Base-by-base conservation (phyloP, 2,113 vertebrate genomes). In the Todiramphus saurophagus region DNA sequence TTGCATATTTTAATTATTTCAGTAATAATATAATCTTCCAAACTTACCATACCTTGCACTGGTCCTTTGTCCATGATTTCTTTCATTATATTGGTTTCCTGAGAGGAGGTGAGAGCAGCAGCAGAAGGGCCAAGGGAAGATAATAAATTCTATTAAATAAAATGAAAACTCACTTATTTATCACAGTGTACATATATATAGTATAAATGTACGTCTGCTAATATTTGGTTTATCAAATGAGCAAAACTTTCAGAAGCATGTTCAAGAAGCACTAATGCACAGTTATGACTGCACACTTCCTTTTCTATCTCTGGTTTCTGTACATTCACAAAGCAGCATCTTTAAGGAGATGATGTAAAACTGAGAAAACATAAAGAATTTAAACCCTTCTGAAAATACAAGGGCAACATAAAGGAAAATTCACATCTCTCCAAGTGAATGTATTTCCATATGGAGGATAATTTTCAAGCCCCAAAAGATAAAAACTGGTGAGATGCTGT, bases 61-160 rank as follows among this genome's bases (percentile, higher is more conserved):
- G 98, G 98, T 73, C 98, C 98, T 92, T 98, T 98, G 83, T 97
- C 87, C 85, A 96, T 97, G 35, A 98, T 98, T 98, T 98, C 98
- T 95, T 84, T 92, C 98, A 98, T 98, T 92, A 98, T 98, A 56
- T 98, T 96, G 0, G 97, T 98, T 97, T 98, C 98, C 98, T 98
- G 56, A 83, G 16, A 53, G 20, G 3, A 89, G 13, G 27, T 59
- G 46, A 90, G 30, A 64, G 19, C 16, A 83, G 30, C 51, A 91
- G 33, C 33, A 83, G 37, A 73, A 53, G 74, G 13, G 8, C 10
- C 13, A 94, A 79, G 12, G 7, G 13, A 83, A 91, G 76, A 89
- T 50, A 80, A 87, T 20, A 66, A 5, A 23, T 51, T 35, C 16
- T 73, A 46, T 79, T 88, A 81, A 67, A 83, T 66, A 41, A 86